These are phyloP conservation scores for Drosophila falleni DNA, from an alignment of 2,888 invertebrate genomes.

Conservation along the genomic window DNA sequence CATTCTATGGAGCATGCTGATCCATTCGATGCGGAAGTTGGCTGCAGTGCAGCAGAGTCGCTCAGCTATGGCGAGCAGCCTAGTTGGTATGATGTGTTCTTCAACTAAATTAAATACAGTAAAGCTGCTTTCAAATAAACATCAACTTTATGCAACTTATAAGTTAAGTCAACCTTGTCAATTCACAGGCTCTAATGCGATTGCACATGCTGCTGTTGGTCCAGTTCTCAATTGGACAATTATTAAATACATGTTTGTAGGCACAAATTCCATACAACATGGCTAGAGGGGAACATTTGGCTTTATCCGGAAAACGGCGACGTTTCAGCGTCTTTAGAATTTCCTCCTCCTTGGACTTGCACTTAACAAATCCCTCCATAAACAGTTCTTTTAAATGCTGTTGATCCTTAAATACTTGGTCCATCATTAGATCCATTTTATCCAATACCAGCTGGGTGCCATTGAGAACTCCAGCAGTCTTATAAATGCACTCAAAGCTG, in stretches of 20 bases:
- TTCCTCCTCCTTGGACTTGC: conserved; percentile 6
- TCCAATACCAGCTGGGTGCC: conserved; percentile 12
- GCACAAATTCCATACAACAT: conserved; percentile 54
- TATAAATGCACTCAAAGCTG: conserved; percentile 22
- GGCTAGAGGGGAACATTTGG: conserved; percentile 33
- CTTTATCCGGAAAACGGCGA: background rate
- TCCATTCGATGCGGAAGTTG: conserved; percentile 1
- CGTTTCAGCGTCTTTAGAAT: conserved; percentile 10
- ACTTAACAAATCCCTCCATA: background rate
- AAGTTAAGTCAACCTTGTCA: background rate
- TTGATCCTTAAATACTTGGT: background rate
- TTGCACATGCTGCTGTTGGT: conserved; percentile 45
- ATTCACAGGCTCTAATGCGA: conserved; percentile 16
- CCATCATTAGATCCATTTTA: conserved; percentile 6
- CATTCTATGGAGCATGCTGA: conserved; percentile 6
- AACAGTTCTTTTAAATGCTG: background rate
- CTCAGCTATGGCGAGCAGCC: conserved; percentile 20
- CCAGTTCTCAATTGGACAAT: conserved; percentile 49
- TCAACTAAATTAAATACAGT: conserved; percentile 32
- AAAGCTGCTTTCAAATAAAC: conserved; percentile 8
- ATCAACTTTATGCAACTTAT: conserved; percentile 7
- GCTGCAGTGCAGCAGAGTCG: conserved; percentile 30
- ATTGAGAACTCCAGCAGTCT: conserved; percentile 2
- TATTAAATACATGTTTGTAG: conserved; percentile 44
- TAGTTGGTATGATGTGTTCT: conserved; percentile 63